A percentile compares a stretch with the other conserved stretches of the same genome.
Conservation (phyloP, 2,797 vertebrate genomes). For the Poecilia picta region DNA sequence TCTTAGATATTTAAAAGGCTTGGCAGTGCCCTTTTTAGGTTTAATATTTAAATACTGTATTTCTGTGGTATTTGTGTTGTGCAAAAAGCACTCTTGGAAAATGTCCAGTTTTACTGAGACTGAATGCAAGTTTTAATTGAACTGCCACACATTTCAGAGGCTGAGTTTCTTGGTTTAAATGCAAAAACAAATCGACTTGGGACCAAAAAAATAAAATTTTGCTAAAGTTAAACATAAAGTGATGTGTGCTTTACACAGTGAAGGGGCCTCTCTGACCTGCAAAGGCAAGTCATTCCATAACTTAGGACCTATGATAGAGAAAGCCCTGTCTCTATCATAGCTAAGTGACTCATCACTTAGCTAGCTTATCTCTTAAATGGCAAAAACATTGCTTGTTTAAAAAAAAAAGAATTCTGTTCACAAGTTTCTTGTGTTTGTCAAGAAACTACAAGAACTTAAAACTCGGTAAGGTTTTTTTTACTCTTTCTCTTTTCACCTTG, state of each 20-base stretch:
- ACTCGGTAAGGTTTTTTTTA: not conserved
- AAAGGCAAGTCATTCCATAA: too few species aligned
- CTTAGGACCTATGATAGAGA: too few species aligned
- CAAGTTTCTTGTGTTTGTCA: too few species aligned
- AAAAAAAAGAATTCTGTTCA: too few species aligned
- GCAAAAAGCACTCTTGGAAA: conserved; percentile 80
- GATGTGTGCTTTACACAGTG: not conserved
- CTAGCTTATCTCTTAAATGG: too few species aligned
- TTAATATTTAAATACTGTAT: conserved; percentile 76
- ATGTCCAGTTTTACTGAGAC: conserved; percentile 71
- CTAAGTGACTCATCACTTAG: too few species aligned
- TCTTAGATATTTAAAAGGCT: conserved; percentile 62
- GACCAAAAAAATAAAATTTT: conserved; percentile 70
- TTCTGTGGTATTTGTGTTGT: conserved; percentile 78
- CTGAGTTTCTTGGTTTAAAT: conserved; percentile 71
- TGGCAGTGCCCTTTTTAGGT: conserved; percentile 68
- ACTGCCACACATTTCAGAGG: conserved; percentile 80
- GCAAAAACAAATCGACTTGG: conserved; percentile 65
- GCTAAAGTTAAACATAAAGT: conserved; percentile 80
- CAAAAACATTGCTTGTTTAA: too few species aligned
- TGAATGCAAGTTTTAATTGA: conserved; percentile 76
- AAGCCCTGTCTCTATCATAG: too few species aligned
- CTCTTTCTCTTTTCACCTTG: too few species aligned
- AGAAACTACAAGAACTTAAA: not conserved
- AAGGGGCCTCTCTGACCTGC: too few species aligned